Evolutionary conservation across 2,888 invertebrate species (phyloP).

Genomic region (Eristalis intricaria): DNA sequence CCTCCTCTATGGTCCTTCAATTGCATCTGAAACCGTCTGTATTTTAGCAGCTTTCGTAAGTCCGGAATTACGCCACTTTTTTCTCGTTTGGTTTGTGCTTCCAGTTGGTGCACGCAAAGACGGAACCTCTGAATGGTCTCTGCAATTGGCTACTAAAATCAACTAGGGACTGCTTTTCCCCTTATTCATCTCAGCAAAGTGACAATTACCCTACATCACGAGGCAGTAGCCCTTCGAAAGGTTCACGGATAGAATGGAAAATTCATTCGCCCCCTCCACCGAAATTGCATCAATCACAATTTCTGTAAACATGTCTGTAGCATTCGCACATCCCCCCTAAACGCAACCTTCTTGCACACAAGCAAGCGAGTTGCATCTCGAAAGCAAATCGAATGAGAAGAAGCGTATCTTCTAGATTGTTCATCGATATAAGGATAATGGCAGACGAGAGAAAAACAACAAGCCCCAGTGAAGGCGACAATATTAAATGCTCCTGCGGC

Average conservation of each 20-base stretch:
- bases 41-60: too few relatives aligned
- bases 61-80: too few relatives aligned
- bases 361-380: not conserved
- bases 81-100: too few relatives aligned
- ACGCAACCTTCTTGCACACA: not conserved
- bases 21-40: too few relatives aligned
- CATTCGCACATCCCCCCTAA: not conserved
- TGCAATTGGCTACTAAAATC: not conserved
- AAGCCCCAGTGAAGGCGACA: constrained; percentile 19
- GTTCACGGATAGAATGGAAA: not conserved
- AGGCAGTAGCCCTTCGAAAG: not conserved
- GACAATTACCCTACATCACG: not conserved
- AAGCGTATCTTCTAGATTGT: constrained; percentile 41
- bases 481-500: constrained; percentile 41
- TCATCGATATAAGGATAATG: constrained; percentile 29
- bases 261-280: not conserved
- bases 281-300: not conserved
- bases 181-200: not conserved
- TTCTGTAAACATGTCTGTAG: not conserved
- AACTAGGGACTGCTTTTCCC: too few relatives aligned
- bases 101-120: too few relatives aligned
- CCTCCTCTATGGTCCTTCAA: too few relatives aligned
- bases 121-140: not conserved
- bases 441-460: not conserved
- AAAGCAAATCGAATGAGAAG: constrained; percentile 30